Evolutionary conservation across 2,113 vertebrate species (phyloP).

Genomic region (Hoplias malabaricus): DNA sequence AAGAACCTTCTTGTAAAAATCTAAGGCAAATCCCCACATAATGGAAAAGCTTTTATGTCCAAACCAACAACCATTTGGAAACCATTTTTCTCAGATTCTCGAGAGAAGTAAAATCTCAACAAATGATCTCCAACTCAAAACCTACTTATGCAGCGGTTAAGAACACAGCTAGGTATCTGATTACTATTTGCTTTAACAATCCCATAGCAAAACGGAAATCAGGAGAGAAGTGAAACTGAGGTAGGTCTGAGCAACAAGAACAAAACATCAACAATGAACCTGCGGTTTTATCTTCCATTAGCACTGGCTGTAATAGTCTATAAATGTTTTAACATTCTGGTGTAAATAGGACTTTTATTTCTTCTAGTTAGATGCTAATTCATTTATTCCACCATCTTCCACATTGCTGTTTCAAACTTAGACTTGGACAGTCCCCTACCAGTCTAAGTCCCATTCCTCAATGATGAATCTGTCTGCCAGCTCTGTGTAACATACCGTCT

Average conservation of each 20-base stretch:
- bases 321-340: background rate
- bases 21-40: too few species aligned
- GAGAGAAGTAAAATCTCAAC: too few species aligned
- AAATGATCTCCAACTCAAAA: background rate
- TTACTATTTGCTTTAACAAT: background rate
- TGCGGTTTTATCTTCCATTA: background rate
- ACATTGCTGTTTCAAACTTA: background rate
- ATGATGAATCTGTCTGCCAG: slow-evolving; percentile 61
- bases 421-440: slow-evolving; percentile 42
- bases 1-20: too few species aligned
- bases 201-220: slow-evolving; percentile 10
- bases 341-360: slow-evolving; percentile 2
- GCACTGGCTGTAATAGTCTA: background rate
- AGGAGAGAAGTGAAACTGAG: slow-evolving; percentile 3
- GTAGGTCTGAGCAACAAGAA: slow-evolving; percentile 37
- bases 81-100: too few species aligned
- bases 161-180: background rate
- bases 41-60: too few species aligned
- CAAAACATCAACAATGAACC: slow-evolving; percentile 24
- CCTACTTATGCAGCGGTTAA: background rate
- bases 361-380: background rate
- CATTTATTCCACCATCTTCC: background rate
- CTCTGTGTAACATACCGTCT: slow-evolving; percentile 37
- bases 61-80: too few species aligned
- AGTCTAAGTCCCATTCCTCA: slow-evolving; percentile 55